Conservation (phyloP, 2,888 invertebrate species). For the Atethmia centrago region DNA sequence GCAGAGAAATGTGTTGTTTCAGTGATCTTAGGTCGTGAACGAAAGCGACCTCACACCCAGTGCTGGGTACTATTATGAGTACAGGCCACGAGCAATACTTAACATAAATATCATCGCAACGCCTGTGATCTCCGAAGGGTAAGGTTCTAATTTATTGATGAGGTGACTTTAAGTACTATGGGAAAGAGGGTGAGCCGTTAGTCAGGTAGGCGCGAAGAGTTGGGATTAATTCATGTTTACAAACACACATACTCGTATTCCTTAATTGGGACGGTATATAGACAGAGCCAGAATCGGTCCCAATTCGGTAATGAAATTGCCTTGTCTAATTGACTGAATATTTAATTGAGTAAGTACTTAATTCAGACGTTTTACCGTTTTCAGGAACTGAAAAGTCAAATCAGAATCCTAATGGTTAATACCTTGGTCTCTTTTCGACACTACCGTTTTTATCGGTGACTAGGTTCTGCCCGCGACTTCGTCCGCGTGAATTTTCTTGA, state of each 20-base stretch:
- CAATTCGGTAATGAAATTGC: background rate
- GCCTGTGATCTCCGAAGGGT: conserved; percentile 9
- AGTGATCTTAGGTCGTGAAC: conserved; percentile 36
- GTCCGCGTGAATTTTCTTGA: too few species aligned
- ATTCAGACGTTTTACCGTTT: background rate
- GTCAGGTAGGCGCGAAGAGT: background rate
- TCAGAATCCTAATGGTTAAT: too few species aligned
- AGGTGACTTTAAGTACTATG: conserved; percentile 7
- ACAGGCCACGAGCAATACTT: conserved; percentile 42
- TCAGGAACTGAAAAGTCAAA: too few species aligned
- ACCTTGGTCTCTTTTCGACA: background rate
- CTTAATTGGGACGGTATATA: background rate
- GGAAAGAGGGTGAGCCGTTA: background rate
- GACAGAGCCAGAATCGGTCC: background rate
- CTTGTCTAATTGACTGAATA: background rate
- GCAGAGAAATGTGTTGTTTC: conserved; percentile 45
- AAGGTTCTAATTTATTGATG: conserved; percentile 22
- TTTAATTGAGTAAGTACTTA: background rate
- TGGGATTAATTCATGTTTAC: background rate
- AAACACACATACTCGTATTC: background rate
- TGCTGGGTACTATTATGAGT: conserved; percentile 20
- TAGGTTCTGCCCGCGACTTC: too few species aligned
- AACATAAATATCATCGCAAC: conserved; percentile 34
- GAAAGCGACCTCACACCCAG: conserved; percentile 35
- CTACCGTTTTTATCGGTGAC: background rate